Evolutionary conservation across 2,797 vertebrate genomes (phyloP).

Genomic region (Triplophysa bombifrons): DNA sequence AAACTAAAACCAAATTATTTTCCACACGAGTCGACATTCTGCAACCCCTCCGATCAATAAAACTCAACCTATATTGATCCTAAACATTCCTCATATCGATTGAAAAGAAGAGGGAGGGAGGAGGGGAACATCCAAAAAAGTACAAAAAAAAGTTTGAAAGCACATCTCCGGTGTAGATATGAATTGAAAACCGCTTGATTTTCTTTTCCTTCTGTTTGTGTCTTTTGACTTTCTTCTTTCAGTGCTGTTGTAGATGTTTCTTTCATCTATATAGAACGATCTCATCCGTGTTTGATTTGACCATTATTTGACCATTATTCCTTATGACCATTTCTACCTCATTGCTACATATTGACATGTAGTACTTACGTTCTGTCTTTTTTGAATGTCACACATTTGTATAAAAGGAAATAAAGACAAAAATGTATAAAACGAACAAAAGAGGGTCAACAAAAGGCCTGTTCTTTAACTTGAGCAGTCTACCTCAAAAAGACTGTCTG

Average conservation of each 20-base stretch:
- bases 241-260: constrained; percentile 77
- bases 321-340: constrained; percentile 99
- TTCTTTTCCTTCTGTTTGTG: constrained; percentile 71
- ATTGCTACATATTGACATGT: constrained; percentile 99
- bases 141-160: constrained; percentile 64
- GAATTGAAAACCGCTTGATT: constrained; percentile 74
- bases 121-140: constrained; percentile 23
- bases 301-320: constrained; percentile 84
- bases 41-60: neutral
- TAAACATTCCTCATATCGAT: constrained; percentile 5
- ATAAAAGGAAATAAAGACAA: constrained; percentile 77
- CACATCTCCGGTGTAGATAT: constrained; percentile 81
- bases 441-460: constrained; percentile 71
- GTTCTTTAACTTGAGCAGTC: constrained; percentile 95
- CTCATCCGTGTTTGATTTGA: constrained; percentile 77
- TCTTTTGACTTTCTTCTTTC: constrained; percentile 71
- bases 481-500: constrained; percentile 99
- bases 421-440: constrained; percentile 54
- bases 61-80: constrained; percentile 25
- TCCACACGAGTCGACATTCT: neutral
- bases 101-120: neutral
- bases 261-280: constrained; percentile 70
- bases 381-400: constrained; percentile 98
- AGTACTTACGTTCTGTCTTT: constrained; percentile 97
- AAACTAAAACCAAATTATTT: neutral